Conservation (phyloP, 2,888 invertebrate genomes). For the Drepanosiphum platanoidis region DNA sequence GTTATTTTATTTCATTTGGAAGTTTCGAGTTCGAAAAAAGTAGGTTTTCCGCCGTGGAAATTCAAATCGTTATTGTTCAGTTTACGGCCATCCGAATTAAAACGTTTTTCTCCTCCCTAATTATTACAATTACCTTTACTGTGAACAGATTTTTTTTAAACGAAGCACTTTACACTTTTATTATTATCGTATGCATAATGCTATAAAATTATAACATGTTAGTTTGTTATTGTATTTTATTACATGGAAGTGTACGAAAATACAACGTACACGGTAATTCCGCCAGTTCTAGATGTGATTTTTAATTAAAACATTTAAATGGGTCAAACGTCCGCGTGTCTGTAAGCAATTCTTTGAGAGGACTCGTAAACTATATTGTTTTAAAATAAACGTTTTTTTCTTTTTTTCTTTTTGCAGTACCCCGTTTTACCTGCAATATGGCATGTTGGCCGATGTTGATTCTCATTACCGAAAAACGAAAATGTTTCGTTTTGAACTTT, state of each 20-base stretch:
- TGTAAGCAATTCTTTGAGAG: too few species aligned
- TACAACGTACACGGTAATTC: background rate
- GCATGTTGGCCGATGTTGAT: too few species aligned
- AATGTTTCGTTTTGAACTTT: too few species aligned
- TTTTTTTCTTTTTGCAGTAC: too few species aligned
- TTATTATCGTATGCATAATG: background rate
- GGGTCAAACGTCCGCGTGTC: background rate
- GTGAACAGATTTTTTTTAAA: background rate
- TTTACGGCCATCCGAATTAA: background rate
- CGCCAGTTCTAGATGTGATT: background rate
- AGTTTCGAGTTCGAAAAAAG: too few species aligned
- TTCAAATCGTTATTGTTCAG: slow-evolving; percentile 18
- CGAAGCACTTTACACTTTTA: background rate
- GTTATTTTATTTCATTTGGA: background rate
- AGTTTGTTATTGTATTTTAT: background rate
- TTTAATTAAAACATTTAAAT: background rate
- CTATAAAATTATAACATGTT: background rate
- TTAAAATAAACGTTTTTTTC: too few species aligned
- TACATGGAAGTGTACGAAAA: background rate
- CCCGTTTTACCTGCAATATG: too few species aligned
- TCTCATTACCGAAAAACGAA: too few species aligned
- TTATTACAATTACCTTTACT: slow-evolving; percentile 5
- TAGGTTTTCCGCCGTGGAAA: too few species aligned
- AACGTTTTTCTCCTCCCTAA: background rate
- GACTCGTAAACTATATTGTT: too few species aligned